Evolutionary conservation across 1,140 invertebrate species (phyloP).

Genomic region (Solenopsis invicta): DNA sequence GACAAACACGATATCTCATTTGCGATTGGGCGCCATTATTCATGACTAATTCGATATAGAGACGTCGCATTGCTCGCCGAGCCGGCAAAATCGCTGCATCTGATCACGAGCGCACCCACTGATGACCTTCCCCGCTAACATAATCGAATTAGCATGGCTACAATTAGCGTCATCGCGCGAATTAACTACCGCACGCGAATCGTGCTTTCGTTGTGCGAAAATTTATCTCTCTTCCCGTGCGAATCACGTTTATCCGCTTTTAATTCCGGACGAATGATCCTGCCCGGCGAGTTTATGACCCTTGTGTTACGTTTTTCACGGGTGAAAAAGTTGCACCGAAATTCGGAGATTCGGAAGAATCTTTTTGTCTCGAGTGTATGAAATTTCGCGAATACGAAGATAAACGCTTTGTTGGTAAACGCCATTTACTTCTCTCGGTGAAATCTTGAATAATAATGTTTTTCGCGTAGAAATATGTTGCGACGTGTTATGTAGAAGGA

Average conservation of each 20-base stretch:
- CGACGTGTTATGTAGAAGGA: neutral
- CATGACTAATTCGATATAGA: conserved; percentile 17
- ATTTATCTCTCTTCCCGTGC: conserved; percentile 29
- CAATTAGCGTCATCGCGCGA: conserved; percentile 56
- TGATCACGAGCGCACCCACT: conserved; percentile 23
- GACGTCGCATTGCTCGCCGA: conserved; percentile 40
- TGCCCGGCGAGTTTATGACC: neutral
- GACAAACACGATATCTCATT: neutral
- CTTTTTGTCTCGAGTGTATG: neutral
- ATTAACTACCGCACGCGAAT: conserved; percentile 55
- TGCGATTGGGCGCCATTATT: conserved; percentile 11
- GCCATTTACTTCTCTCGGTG: neutral
- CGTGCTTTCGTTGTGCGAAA: conserved; percentile 2
- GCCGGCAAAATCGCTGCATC: conserved; percentile 46
- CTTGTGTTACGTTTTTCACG: neutral
- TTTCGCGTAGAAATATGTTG: too few relatives aligned
- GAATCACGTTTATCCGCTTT: conserved; percentile 28
- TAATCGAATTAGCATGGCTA: conserved; percentile 52
- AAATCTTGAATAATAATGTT: conserved; percentile 5
- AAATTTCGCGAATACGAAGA: neutral
- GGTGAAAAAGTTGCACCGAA: neutral
- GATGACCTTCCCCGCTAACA: conserved; percentile 35
- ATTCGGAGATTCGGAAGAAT: neutral
- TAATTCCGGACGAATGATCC: neutral
- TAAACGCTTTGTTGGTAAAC: neutral